A percentile compares a stretch with the other conserved stretches of the same genome.
Conservation (phyloP, 2,888 invertebrate genomes). For the Tanypteryx hageni region DNA sequence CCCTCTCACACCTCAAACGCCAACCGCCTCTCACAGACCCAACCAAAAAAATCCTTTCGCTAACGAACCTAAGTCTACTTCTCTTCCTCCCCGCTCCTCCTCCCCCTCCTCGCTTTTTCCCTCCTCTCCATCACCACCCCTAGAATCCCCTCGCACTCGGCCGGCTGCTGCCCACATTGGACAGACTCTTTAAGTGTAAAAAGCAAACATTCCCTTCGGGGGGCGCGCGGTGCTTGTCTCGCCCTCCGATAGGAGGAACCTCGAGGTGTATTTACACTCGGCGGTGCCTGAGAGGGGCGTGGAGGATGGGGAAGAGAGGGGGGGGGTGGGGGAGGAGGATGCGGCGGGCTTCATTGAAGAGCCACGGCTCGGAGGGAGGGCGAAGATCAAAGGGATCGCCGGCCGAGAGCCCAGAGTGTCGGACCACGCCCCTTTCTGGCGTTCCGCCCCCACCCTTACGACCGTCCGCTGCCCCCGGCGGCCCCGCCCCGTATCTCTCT, state of each 20-base stretch:
- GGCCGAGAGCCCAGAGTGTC: not conserved
- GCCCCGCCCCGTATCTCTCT: not conserved
- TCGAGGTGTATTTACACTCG: not conserved
- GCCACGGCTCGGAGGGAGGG: not conserved
- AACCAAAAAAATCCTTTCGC: too few relatives aligned
- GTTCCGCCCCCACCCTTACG: not conserved
- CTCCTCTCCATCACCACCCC: too few relatives aligned
- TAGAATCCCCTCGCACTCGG: too few relatives aligned
- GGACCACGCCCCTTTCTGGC: constrained; percentile 22
- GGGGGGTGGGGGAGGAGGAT: not conserved
- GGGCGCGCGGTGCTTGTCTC: not conserved
- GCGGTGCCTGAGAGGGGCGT: not conserved
- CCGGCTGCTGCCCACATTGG: not conserved
- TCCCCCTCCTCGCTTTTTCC: not conserved
- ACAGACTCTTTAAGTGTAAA: not conserved
- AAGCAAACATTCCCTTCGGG: constrained; percentile 15
- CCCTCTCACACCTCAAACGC: not conserved
- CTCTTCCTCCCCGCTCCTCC: too few relatives aligned
- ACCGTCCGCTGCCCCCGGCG: not conserved
- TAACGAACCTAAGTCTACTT: too few relatives aligned
- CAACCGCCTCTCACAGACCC: too few relatives aligned
- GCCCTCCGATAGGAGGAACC: not conserved
- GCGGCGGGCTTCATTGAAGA: not conserved
- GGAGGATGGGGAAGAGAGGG: not conserved
- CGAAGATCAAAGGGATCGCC: not conserved